A percentile compares a stretch with the other conserved stretches of the same genome.
phyloP scores from a whole-genome alignment of 2,888 invertebrate genomes.

The Neuroscelio doddi region DNA sequence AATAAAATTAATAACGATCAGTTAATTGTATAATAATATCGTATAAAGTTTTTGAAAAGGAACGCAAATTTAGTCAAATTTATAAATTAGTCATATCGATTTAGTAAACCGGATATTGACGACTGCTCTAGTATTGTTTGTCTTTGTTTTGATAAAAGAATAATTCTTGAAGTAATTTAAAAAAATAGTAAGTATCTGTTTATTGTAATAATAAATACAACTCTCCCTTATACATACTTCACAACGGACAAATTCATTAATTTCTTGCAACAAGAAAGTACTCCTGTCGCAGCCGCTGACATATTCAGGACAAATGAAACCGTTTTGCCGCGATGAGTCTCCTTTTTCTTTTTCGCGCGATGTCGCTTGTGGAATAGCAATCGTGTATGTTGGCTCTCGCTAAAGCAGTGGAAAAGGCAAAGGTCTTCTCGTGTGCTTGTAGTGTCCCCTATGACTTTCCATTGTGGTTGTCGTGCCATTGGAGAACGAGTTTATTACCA shows the following conservation, averaged over 20 bases:
- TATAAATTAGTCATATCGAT: no score
- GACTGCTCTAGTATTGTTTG: no score
- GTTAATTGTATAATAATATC: no score
- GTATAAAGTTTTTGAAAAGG: no score
- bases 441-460: constrained; percentile 33
- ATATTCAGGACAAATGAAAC: constrained; percentile 44
- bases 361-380: constrained; percentile 18
- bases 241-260: constrained; percentile 42
- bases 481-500: constrained; percentile 38
- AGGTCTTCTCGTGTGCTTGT: constrained; percentile 7
- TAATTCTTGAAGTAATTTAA: no score
- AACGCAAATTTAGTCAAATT: no score
- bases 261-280: constrained; percentile 42
- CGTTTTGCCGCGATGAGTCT: constrained; percentile 44
- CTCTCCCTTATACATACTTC: background rate
- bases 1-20: no score
- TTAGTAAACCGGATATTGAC: no score
- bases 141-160: no score
- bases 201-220: background rate
- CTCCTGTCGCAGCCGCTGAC: constrained; percentile 34
- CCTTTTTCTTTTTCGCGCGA: constrained; percentile 31
- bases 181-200: no score
- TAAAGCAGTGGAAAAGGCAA: constrained; percentile 26
- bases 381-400: constrained; percentile 31
- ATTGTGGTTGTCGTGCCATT: constrained; percentile 41